phyloP scores from a whole-genome alignment of 2,113 vertebrate species.

The Ranitomeya imitator region DNA sequence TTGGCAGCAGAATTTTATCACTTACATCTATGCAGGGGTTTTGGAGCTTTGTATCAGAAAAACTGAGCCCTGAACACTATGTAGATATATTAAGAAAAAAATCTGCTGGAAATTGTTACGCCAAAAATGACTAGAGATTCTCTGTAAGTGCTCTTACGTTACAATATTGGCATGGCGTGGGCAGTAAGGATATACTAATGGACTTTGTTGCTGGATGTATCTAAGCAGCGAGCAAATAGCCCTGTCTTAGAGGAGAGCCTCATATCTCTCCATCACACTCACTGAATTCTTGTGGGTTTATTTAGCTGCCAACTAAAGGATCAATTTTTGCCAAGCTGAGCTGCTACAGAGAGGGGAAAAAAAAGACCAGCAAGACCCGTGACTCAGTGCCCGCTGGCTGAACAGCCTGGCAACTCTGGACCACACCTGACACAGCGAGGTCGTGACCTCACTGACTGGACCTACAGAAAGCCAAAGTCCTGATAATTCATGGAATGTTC shows the following conservation, averaged over 20 bases:
- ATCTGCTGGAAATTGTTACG: too few species aligned
- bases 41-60: too few species aligned
- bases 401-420: neutral
- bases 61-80: too few species aligned
- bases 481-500: neutral
- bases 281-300: conserved; percentile 4
- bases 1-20: too few species aligned
- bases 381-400: conserved; percentile 17
- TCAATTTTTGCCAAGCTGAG: conserved; percentile 11
- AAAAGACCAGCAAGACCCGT: neutral
- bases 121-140: too few species aligned
- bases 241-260: neutral
- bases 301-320: neutral
- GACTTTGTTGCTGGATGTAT: neutral
- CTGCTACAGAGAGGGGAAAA: neutral
- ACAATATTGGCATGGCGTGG: too few species aligned
- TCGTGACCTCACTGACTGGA: neutral
- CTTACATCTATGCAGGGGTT: too few species aligned
- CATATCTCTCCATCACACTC: neutral
- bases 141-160: too few species aligned
- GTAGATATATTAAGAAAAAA: too few species aligned
- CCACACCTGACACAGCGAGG: neutral
- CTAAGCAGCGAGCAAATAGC: neutral
- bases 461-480: too few species aligned
- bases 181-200: neutral